Conservation (phyloP, 2,113 vertebrate species). For the Etheostoma spectabile region DNA sequence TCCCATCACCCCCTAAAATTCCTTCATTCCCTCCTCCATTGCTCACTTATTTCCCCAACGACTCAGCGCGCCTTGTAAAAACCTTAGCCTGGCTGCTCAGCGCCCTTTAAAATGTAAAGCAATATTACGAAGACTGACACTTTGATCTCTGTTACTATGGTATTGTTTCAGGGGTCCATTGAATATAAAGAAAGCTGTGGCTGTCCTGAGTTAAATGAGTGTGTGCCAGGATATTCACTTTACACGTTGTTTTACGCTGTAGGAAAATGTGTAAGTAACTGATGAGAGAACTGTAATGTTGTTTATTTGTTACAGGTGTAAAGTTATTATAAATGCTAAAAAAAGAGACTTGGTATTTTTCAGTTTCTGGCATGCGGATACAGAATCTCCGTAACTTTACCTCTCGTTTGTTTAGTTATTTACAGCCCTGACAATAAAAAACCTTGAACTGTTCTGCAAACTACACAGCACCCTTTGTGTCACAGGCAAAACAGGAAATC, state of each 20-base stretch:
- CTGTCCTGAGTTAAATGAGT: constrained; percentile 25
- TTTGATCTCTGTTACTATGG: constrained; percentile 74
- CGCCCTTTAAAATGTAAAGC: constrained; percentile 79
- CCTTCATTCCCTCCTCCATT: constrained; percentile 70
- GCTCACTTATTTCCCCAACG: constrained; percentile 78
- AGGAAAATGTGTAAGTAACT: constrained; percentile 23
- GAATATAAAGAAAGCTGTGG: constrained; percentile 34
- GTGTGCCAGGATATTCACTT: constrained; percentile 24
- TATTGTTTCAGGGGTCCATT: constrained; percentile 70
- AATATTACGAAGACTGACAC: constrained; percentile 77
- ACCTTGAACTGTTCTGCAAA: constrained; percentile 78
- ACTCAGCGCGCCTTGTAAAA: constrained; percentile 76
- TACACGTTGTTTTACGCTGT: constrained; percentile 12
- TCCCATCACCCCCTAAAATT: constrained; percentile 74
- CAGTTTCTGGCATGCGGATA: constrained; percentile 58
- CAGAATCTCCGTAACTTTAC: constrained; percentile 64
- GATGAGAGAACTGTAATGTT: constrained; percentile 45
- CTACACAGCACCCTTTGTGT: constrained; percentile 81
- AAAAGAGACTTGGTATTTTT: constrained; percentile 30
- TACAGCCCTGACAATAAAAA: constrained; percentile 80
- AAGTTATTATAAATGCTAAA: constrained; percentile 27
- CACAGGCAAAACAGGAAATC: constrained; percentile 82
- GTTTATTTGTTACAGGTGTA: constrained; percentile 63
- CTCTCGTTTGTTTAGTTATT: constrained; percentile 79
- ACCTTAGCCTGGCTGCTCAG: constrained; percentile 57